Percentiles rank a stretch among this genome's conserved stretches.
Evolutionary conservation across 2,888 invertebrate species (phyloP).

Genomic region (Diadromus collaris): DNA sequence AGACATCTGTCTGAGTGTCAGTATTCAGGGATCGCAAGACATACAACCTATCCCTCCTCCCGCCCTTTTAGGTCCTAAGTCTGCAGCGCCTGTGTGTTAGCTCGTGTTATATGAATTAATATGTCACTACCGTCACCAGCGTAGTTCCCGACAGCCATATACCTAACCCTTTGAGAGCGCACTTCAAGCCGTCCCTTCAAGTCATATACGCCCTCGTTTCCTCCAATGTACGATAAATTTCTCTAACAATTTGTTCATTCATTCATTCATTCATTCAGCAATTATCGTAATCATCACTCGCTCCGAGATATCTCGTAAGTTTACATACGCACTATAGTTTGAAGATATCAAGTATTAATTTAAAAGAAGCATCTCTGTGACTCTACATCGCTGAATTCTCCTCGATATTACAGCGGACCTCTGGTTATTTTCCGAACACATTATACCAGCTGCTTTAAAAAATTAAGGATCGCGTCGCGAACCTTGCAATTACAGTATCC

Average conservation of each 20-base stretch:
- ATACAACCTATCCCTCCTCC: slow-evolving; percentile 27
- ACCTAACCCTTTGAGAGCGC: slow-evolving; percentile 44
- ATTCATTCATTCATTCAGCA: background rate
- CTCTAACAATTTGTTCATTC: background rate
- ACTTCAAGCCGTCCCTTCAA: slow-evolving; percentile 34
- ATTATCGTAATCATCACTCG: slow-evolving; percentile 19
- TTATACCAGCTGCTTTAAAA: background rate
- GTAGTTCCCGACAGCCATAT: slow-evolving; percentile 23
- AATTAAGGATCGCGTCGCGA: background rate
- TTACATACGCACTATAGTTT: background rate
- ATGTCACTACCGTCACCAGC: slow-evolving; percentile 53
- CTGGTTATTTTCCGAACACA: background rate
- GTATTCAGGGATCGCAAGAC: slow-evolving; percentile 42
- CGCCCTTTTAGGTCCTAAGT: slow-evolving; percentile 47
- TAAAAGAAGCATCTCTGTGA: background rate
- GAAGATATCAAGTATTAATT: background rate
- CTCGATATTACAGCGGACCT: background rate
- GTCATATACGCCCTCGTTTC: slow-evolving; percentile 5
- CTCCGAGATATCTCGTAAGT: background rate
- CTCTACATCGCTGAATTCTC: background rate
- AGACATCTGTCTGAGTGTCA: slow-evolving; percentile 33
- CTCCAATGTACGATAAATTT: background rate
- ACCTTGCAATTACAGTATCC: slow-evolving; percentile 1
- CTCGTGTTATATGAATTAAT: slow-evolving; percentile 60
- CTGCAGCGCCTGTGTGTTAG: slow-evolving; percentile 48